These are phyloP conservation scores for Pheucticus melanocephalus DNA, from an alignment of 2,113 vertebrate genomes.

Conservation along the genomic window DNA sequence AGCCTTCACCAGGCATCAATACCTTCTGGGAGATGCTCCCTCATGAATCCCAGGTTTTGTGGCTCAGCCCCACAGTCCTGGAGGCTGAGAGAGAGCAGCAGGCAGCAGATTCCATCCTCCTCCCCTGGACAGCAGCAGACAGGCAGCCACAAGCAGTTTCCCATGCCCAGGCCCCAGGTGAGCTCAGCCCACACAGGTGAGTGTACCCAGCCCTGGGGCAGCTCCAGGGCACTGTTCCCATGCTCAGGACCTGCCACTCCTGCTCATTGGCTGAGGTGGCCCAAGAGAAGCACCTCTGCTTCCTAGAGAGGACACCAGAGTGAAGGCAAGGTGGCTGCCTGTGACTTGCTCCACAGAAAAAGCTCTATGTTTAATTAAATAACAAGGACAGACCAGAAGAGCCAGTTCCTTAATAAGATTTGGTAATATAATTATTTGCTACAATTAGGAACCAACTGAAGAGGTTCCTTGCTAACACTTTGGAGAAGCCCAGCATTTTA, in stretches of 20 bases:
- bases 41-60: background rate
- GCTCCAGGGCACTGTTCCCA: background rate
- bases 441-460: background rate
- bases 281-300: background rate
- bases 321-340: background rate
- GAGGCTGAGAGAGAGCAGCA: background rate
- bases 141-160: background rate
- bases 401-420: slow-evolving; percentile 19
- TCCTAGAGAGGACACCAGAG: background rate
- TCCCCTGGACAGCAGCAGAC: background rate
- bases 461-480: background rate
- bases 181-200: background rate
- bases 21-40: background rate
- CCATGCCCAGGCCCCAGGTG: background rate
- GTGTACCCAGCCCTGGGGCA: accelerated
- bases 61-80: background rate
- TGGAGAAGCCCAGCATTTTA: background rate
- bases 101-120: background rate
- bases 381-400: background rate
- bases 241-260: background rate
- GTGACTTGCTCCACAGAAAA: background rate
- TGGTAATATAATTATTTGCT: background rate
- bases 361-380: background rate
- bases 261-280: background rate
- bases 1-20: background rate